phyloP scores from a whole-genome alignment of 2,797 vertebrate species.

The Halcyon chelicuti region DNA sequence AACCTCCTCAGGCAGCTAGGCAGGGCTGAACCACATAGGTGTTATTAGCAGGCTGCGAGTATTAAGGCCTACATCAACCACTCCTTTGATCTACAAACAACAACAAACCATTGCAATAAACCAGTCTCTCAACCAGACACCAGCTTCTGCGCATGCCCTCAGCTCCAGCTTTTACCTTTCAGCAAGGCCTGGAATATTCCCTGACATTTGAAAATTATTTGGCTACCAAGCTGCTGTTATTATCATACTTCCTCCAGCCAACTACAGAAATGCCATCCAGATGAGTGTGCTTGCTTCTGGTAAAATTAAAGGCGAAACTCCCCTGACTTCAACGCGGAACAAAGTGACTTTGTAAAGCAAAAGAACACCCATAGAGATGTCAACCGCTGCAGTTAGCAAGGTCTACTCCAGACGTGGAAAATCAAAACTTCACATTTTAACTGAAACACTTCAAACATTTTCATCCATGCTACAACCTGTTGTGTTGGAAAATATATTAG shows the following conservation, averaged over 20 bases:
- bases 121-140: background rate
- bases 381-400: background rate
- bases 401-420: background rate
- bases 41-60: background rate
- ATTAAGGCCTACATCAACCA: background rate
- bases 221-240: background rate
- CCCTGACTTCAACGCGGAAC: background rate
- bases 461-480: background rate
- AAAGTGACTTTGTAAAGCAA: background rate
- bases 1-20: background rate
- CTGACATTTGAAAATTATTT: constrained; percentile 20
- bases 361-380: background rate
- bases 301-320: background rate
- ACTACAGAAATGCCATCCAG: background rate
- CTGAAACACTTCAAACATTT: background rate
- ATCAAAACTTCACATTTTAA: background rate
- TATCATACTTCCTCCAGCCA: constrained; percentile 25
- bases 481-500: background rate
- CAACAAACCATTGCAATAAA: constrained; percentile 3
- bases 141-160: background rate
- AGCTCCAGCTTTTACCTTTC: background rate
- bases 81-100: background rate
- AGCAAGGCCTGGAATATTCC: background rate
- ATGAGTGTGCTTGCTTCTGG: background rate
- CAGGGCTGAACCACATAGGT: background rate